Conservation (phyloP, 2,888 invertebrate genomes). For the Eilema sororculum region DNA sequence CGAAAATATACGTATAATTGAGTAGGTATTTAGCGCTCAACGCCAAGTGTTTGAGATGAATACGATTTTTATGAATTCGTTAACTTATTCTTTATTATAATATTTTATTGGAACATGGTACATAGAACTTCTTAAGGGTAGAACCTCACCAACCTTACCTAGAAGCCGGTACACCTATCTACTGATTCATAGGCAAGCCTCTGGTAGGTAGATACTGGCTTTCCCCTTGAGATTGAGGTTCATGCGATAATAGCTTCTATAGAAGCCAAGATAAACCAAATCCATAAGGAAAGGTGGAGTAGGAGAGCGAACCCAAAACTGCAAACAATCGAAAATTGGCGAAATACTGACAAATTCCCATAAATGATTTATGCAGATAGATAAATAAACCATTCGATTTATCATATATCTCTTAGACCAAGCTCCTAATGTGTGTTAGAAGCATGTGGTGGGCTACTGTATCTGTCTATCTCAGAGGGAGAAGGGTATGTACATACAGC, state of each 20-base stretch:
- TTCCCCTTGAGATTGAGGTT: not conserved
- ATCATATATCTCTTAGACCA: too few relatives aligned
- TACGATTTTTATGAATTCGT: constrained; percentile 12
- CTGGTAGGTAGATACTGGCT: not conserved
- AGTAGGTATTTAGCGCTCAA: constrained; percentile 26
- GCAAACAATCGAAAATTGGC: too few relatives aligned
- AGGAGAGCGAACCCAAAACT: too few relatives aligned
- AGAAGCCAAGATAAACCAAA: not conserved
- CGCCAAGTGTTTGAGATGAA: constrained; percentile 27
- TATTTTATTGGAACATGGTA: not conserved
- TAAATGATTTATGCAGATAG: too few relatives aligned
- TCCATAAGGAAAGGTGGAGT: not conserved
- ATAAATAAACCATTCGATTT: too few relatives aligned
- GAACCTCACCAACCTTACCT: not conserved
- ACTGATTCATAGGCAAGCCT: not conserved
- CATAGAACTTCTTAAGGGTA: not conserved
- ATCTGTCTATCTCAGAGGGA: too few relatives aligned
- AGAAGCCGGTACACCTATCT: not conserved
- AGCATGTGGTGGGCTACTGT: too few relatives aligned
- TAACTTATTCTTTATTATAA: not conserved
- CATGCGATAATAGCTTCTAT: not conserved
- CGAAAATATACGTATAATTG: constrained; percentile 40
- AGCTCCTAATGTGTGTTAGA: too few relatives aligned
- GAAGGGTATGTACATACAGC: too few relatives aligned
- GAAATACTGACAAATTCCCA: too few relatives aligned